Base-by-base conservation (phyloP, 2,797 vertebrate species). In the Chanos chanos region DNA sequence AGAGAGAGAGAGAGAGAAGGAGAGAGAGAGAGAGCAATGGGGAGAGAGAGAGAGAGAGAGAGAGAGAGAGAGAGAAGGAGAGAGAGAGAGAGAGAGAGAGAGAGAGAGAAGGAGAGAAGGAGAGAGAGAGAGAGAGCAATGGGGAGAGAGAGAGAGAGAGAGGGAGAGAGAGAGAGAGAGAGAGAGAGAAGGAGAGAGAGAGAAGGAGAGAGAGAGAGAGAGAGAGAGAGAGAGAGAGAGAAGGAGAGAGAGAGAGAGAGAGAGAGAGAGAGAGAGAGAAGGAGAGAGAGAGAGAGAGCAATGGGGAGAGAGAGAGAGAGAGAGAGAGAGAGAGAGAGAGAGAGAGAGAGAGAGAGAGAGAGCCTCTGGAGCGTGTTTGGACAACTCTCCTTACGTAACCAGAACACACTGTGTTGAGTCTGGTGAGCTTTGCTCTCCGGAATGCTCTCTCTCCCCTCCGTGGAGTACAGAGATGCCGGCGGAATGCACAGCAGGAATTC, bases 301-400 rank as follows among this genome's bases (percentile, higher is more conserved):
- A 15, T 41, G 54, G 25, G 59, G 28, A 71, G 67, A 72, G 8
- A 40, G 44, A 56, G 57, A 10, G 37, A 49, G 59, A 44, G 67
- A 61, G 44, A 5, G 43, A 54, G 22, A 48, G 58, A 65, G 61
- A 68, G 64, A 41, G 68, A 75, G 71, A 75, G 75, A 66, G 56
- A 57, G 22, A 43, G 48, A 54, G 60, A 72, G 75, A 69, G 75
- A 81, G 58, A 52, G 28, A 41, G 60, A 41, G 64, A 72, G 76
- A 84, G 71, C 66, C 65, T 81, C 69, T 70, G 71, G 74, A 72
- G 76, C 84, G 71, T 66, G 65, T 81, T 69, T 70, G 71, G 74
- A 84, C 81, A 58, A 48, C 72, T 80, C 56, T 77, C 74, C 74
- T 86, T 86, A 83, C 64, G 78, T 86, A 83, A 87, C 70, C 34